Percentiles rank a stretch among this genome's conserved stretches.
Conservation (phyloP, 2,113 vertebrate species). For the Coturnix japonica region DNA sequence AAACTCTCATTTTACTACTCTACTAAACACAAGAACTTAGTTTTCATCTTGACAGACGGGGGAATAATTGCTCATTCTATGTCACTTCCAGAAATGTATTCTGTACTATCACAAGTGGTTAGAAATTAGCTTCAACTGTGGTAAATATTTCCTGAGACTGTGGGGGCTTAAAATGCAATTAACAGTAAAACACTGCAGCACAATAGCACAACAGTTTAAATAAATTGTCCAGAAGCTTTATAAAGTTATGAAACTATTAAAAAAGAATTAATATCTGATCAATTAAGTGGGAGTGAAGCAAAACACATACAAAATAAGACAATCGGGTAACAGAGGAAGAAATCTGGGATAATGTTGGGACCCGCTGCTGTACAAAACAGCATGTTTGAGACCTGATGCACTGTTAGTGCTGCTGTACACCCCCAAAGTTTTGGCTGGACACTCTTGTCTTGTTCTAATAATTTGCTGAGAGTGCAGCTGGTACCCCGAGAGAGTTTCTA, state of each 20-base stretch:
- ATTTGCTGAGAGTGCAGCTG: not conserved
- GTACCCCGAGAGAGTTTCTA: not conserved
- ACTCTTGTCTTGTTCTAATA: not conserved
- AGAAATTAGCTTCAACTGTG: not conserved
- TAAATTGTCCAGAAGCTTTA: not conserved
- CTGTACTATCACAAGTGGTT: not conserved
- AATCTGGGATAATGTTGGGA: not conserved
- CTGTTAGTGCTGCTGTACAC: not conserved
- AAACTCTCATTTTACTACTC: not conserved
- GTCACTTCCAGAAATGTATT: not conserved
- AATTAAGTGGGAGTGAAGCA: not conserved
- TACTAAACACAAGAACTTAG: not conserved
- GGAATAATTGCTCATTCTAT: not conserved
- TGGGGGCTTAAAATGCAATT: not conserved
- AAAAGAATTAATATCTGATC: not conserved
- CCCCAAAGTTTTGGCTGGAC: not conserved
- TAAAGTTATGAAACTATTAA: not conserved
- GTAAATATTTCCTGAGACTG: not conserved
- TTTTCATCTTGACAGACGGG: not conserved
- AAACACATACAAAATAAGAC: not conserved
- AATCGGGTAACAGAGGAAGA: not conserved
- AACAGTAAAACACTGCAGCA: not conserved
- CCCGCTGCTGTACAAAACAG: not conserved
- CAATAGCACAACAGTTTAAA: not conserved
- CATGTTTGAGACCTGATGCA: not conserved